Conservation (phyloP, 2,888 invertebrate genomes). For the Nowickia ferox region DNA sequence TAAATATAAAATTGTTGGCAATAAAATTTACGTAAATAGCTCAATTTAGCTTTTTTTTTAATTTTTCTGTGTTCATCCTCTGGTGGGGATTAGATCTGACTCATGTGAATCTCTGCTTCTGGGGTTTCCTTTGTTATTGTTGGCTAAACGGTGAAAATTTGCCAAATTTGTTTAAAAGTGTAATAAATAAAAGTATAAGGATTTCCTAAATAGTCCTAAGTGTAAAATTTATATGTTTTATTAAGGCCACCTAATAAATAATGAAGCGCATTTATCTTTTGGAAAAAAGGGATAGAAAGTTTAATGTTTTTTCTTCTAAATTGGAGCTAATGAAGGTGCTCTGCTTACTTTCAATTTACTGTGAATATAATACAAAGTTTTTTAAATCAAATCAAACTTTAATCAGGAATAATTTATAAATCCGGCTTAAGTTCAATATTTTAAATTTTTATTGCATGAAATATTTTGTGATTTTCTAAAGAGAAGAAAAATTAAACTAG, state of each 20-base stretch:
- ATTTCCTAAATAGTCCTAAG: slow-evolving; percentile 68
- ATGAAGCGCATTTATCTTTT: slow-evolving; percentile 19
- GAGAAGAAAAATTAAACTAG: too few species aligned
- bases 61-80: neutral
- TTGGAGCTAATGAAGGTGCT: slow-evolving; percentile 31
- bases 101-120: slow-evolving; percentile 10
- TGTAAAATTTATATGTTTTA: slow-evolving; percentile 67
- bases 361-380: too few species aligned
- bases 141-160: slow-evolving; percentile 75
- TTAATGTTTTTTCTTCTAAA: slow-evolving; percentile 1
- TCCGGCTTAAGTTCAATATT: too few species aligned
- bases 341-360: slow-evolving; percentile 10
- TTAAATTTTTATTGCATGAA: too few species aligned
- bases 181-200: slow-evolving; percentile 71
- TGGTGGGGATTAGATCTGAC: slow-evolving; percentile 19
- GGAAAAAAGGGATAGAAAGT: slow-evolving; percentile 14
- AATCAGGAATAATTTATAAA: too few species aligned
- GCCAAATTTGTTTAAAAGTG: slow-evolving; percentile 77
- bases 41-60: slow-evolving; percentile 79
- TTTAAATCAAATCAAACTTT: neutral
- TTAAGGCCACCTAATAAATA: slow-evolving; percentile 41
- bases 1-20: slow-evolving; percentile 79
- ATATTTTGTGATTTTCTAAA: too few species aligned
- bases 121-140: slow-evolving; percentile 58
- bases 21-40: slow-evolving; percentile 82